Evolutionary conservation across 2,797 vertebrate genomes (phyloP).

Genomic region (Onychomys torridus): DNA sequence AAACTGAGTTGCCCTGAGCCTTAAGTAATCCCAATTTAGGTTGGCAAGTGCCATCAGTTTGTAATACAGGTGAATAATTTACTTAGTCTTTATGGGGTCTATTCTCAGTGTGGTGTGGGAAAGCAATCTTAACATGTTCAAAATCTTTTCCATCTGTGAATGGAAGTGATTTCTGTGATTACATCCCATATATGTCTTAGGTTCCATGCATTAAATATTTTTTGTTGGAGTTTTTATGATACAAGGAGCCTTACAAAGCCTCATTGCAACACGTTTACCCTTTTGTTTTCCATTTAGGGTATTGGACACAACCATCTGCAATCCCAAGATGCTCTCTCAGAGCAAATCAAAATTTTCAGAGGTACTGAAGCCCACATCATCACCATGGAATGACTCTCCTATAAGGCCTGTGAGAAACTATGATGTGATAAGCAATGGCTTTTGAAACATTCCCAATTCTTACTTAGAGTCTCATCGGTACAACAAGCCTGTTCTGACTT

Average conservation of each 20-base stretch:
- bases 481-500: background rate
- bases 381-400: background rate
- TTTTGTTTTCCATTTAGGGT: background rate
- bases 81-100: background rate
- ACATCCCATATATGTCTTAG: background rate
- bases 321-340: background rate
- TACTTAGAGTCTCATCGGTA: accelerated
- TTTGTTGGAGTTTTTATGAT: background rate
- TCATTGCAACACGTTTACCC: background rate
- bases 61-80: no score
- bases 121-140: background rate
- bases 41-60: no score
- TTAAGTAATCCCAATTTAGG: background rate
- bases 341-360: background rate
- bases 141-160: background rate
- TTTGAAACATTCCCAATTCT: background rate
- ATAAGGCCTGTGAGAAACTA: background rate
- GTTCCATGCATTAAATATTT: background rate
- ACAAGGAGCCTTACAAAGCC: background rate
- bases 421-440: background rate
- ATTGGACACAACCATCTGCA: background rate
- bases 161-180: background rate
- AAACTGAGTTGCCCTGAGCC: background rate
- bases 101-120: background rate
- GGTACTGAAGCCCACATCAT: background rate